phyloP scores from a whole-genome alignment of 2,797 vertebrate species.

The Petrocephalus sullivani region DNA sequence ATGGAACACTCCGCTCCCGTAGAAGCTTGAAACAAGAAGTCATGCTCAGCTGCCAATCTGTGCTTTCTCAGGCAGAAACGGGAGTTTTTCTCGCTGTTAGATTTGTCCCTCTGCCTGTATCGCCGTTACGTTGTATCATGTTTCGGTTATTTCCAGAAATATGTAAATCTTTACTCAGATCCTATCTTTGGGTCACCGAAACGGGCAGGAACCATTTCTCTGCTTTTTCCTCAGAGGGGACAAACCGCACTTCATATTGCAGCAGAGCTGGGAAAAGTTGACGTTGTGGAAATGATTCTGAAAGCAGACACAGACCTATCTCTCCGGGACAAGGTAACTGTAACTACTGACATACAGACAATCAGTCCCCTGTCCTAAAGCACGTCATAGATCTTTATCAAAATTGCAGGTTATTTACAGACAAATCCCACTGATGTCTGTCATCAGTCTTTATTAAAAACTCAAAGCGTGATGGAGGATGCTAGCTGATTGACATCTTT shows the following conservation, averaged over 20 bases:
- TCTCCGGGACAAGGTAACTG: constrained; percentile 66
- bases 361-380: not conserved
- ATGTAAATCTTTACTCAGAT: not conserved
- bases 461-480: not conserved
- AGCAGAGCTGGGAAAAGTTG: constrained; percentile 75
- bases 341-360: not conserved
- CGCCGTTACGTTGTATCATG: not conserved
- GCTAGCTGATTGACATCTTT: not conserved
- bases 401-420: not conserved
- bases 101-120: not conserved
- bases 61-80: not conserved
- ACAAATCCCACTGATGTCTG: not conserved
- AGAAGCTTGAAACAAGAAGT: not conserved
- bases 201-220: not conserved
- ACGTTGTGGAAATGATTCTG: constrained; percentile 78
- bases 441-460: constrained; percentile 1
- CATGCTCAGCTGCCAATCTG: not conserved
- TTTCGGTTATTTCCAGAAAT: not conserved
- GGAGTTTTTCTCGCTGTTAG: not conserved
- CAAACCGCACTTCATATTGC: constrained; percentile 80
- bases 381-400: not conserved
- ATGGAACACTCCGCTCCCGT: not conserved
- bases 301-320: constrained; percentile 70
- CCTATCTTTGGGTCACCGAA: not conserved
- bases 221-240: constrained; percentile 57